Evolutionary conservation across 2,888 invertebrate genomes (phyloP), one percentile per base, ranked within the genome.

Genomic region (Pseudeuparius sepicola): DNA sequence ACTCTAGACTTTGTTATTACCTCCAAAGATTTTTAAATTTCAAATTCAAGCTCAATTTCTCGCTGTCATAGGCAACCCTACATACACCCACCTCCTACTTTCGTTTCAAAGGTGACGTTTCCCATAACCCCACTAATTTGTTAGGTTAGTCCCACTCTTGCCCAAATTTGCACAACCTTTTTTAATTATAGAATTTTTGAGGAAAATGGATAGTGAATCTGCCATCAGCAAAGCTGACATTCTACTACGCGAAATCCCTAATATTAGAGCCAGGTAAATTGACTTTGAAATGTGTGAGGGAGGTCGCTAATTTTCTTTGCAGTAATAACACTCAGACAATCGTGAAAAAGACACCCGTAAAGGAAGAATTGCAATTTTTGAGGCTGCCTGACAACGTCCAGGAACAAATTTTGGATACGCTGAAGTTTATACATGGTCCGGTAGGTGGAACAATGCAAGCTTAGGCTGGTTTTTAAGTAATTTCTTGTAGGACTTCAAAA

Each of bases 281-380:
- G 37, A 37, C 10, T 9, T 34, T 28, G 6, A 31, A 14, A 7
- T 20, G n/a, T n/a, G 6, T 20, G n/a, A 37, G 7, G 20, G 6
- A 7, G 20, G 7, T 7, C 20, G n/a, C n/a, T n/a, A n/a, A n/a
- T n/a, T n/a, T n/a, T 33, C 6, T n/a, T 43, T 34, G 14, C 36
- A 46, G 40, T 24, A 50, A 45, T 25, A 42, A 37, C 14, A 27
- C 37, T 34, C 31, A n/a, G n/a, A n/a, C 41, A 14, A 12, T 33
- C 33, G 46, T 67, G 41, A 65, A 71, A 4, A 65, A 60, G 39
- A 67, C 66, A 16, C 59, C 66, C 4, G 68, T 79, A 2, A 82
- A 79, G 58, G 78, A 82, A 41, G 83, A 85, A 62, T 65, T 86
- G 62, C 83, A 84, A 52, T 77, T 78, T 4, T 60, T 86, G 27